phyloP scores from a whole-genome alignment of 2,797 vertebrate species.

The Bufotes viridis region DNA sequence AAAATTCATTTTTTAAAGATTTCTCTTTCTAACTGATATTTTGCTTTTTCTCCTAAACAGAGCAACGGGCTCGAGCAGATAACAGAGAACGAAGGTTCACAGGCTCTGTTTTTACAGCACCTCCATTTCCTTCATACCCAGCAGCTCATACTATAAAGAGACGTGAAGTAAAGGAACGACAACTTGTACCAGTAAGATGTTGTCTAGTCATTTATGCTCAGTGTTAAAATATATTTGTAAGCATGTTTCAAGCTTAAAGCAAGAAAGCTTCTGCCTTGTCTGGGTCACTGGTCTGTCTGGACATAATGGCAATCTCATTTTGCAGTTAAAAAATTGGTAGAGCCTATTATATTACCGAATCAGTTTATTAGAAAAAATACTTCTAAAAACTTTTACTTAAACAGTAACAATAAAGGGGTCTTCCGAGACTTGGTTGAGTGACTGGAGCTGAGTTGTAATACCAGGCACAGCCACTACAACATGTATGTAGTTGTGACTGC shows the following conservation, averaged over 20 bases:
- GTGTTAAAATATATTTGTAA: neutral
- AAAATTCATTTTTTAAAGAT: constrained; percentile 16
- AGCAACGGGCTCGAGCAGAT: constrained; percentile 82
- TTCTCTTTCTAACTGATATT: constrained; percentile 34
- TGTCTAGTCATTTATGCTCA: neutral
- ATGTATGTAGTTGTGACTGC: too few species aligned
- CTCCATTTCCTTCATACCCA: constrained; percentile 83
- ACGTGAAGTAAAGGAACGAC: constrained; percentile 79
- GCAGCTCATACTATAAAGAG: constrained; percentile 78
- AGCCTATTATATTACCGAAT: neutral
- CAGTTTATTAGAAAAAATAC: neutral
- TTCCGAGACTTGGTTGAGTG: neutral
- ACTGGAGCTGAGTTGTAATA: too few species aligned
- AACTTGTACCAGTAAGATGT: constrained; percentile 81
- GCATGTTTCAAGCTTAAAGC: neutral
- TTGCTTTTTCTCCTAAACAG: constrained; percentile 73
- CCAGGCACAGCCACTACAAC: too few species aligned
- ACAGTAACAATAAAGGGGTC: neutral
- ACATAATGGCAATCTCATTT: neutral
- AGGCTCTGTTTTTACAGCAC: constrained; percentile 78
- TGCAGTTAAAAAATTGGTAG: neutral
- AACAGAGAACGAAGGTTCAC: constrained; percentile 82
- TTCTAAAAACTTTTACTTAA: neutral
- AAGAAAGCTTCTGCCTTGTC: neutral
- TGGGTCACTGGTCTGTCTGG: neutral